Percentiles rank a stretch among this genome's conserved stretches.
These are phyloP conservation scores for Drosophila algonquin DNA, from an alignment of 2,888 invertebrate genomes.

Conservation along the genomic window DNA sequence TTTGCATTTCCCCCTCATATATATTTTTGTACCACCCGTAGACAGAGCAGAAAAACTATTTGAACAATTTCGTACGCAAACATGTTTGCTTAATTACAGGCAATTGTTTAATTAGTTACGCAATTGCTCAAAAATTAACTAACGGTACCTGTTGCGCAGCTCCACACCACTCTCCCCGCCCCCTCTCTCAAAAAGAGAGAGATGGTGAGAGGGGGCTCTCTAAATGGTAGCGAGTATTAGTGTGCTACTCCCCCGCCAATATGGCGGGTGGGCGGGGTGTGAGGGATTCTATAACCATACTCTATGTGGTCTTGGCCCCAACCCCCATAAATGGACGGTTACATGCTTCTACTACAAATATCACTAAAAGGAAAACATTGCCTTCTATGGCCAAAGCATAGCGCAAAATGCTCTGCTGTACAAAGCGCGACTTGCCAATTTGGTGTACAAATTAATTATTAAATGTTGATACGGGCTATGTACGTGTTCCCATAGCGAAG, in stretches of 20 bases:
- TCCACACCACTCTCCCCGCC: conserved; percentile 9
- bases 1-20: background rate
- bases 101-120: conserved; percentile 79
- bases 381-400: conserved; percentile 46
- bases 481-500: conserved; percentile 51
- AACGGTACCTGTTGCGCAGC: conserved; percentile 70
- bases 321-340: background rate
- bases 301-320: conserved; percentile 13
- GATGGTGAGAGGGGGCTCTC: conserved; percentile 21
- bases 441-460: conserved; percentile 63
- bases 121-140: conserved; percentile 53
- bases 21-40: background rate
- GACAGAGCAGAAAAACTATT: conserved; percentile 47
- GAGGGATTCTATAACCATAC: background rate
- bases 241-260: background rate
- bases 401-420: conserved; percentile 41
- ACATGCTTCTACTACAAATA: conserved; percentile 1
- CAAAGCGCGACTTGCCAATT: conserved; percentile 63
- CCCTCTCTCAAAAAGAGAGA: conserved; percentile 5
- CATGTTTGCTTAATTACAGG: conserved; percentile 64
- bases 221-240: conserved; percentile 15
- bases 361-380: conserved; percentile 44
- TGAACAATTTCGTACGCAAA: conserved; percentile 49
- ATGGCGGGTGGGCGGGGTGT: background rate
- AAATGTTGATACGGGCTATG: conserved; percentile 26